phyloP scores from a whole-genome alignment of 92 coral and sea anemone genomes.

The Umimayanthus chanpuru region DNA sequence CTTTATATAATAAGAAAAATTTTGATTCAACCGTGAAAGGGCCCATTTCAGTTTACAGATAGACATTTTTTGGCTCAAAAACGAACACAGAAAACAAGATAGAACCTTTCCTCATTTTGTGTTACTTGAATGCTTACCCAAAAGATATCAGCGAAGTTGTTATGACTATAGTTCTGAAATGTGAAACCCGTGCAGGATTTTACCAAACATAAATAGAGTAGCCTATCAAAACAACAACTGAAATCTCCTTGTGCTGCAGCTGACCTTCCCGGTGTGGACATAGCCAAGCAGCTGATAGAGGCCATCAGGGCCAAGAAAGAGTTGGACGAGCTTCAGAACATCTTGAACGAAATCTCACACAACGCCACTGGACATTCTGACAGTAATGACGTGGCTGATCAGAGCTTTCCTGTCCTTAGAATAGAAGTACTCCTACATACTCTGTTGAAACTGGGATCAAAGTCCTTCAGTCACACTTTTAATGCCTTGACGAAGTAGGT shows the following conservation, averaged over 20 bases:
- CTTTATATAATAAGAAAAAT: too few species aligned
- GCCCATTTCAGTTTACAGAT: too few species aligned
- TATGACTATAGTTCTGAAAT: too few species aligned
- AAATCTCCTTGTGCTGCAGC: slow-evolving; percentile 47
- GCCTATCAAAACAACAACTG: too few species aligned
- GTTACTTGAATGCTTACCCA: too few species aligned
- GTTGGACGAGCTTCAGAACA: slow-evolving; percentile 80
- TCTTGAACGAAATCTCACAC: slow-evolving; percentile 81
- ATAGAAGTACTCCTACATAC: slow-evolving; percentile 88
- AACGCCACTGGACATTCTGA: slow-evolving; percentile 65
- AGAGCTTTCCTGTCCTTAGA: slow-evolving; percentile 71
- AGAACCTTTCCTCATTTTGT: too few species aligned
- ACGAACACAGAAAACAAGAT: too few species aligned
- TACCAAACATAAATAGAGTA: background rate
- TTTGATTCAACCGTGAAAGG: too few species aligned
- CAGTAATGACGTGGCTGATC: slow-evolving; percentile 62
- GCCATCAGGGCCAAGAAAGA: slow-evolving; percentile 93
- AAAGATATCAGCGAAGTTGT: too few species aligned
- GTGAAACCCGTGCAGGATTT: too few species aligned
- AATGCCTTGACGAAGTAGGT: slow-evolving; percentile 85
- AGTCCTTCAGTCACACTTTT: slow-evolving; percentile 93
- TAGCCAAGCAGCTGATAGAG: slow-evolving; percentile 85
- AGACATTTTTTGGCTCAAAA: too few species aligned
- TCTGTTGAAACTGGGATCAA: slow-evolving; percentile 82
- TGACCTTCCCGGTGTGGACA: slow-evolving; percentile 81